These are phyloP conservation scores for Chymomyza amoena DNA, from an alignment of 2,888 invertebrate species.

Conservation along the genomic window DNA sequence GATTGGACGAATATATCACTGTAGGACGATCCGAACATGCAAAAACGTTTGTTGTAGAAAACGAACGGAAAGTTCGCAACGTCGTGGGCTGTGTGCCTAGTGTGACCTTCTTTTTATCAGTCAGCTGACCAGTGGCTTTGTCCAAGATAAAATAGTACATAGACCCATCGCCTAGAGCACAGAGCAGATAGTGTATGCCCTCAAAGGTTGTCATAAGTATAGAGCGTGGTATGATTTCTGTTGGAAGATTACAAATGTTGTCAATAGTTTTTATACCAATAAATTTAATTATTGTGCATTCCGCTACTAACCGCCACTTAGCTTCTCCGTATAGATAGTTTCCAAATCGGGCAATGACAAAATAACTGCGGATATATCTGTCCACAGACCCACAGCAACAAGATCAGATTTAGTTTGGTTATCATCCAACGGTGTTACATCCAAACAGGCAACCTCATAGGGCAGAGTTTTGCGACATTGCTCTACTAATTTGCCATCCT, in stretches of 20 bases:
- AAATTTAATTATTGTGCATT: not conserved
- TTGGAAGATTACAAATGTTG: slow-evolving; percentile 1
- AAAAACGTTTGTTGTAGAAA: slow-evolving; percentile 97
- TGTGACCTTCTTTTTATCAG: slow-evolving; percentile 96
- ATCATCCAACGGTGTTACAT: slow-evolving; percentile 89
- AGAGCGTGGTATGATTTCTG: slow-evolving; percentile 97
- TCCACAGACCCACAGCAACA: slow-evolving; percentile 97
- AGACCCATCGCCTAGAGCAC: slow-evolving; percentile 98
- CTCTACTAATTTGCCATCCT: slow-evolving; percentile 82
- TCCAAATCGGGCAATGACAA: slow-evolving; percentile 89
- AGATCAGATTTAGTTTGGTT: slow-evolving; percentile 84
- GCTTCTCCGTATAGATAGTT: slow-evolving; percentile 90
- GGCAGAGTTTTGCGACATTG: slow-evolving; percentile 87
- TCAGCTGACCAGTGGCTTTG: slow-evolving; percentile 85
- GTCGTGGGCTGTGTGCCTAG: slow-evolving; percentile 98
- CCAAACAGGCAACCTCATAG: slow-evolving; percentile 97
- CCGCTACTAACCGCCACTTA: slow-evolving; percentile 86
- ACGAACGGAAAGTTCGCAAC: slow-evolving; percentile 91
- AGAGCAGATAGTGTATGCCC: slow-evolving; percentile 91
- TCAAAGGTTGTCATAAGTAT: slow-evolving; percentile 97
- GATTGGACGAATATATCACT: slow-evolving; percentile 99
- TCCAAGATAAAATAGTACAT: slow-evolving; percentile 97
- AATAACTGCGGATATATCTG: slow-evolving; percentile 95
- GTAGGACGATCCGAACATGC: slow-evolving; percentile 99
- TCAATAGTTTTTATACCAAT: not conserved